Conservation (phyloP, 2,888 invertebrate genomes). For the Philonicus albiceps region DNA sequence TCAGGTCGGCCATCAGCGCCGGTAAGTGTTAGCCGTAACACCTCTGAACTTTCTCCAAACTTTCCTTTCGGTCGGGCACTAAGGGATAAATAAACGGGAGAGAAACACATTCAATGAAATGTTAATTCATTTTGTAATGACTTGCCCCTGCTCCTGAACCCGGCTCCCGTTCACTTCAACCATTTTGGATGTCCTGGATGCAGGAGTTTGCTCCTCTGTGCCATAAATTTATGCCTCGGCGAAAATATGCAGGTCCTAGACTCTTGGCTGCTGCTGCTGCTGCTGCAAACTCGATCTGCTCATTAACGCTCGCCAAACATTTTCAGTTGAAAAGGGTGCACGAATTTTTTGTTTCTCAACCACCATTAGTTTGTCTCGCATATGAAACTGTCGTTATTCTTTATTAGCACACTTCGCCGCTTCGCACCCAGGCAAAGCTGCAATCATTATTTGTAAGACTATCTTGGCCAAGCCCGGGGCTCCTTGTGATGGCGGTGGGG, state of each 20-base stretch:
- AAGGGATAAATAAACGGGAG: constrained; percentile 23
- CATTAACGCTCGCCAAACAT: background rate
- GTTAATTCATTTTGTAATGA: constrained; percentile 27
- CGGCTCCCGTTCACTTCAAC: too few species aligned
- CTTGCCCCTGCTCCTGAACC: background rate
- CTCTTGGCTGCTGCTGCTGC: background rate
- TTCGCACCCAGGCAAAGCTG: background rate
- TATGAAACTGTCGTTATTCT: background rate
- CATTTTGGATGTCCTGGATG: background rate
- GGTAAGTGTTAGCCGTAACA: constrained; percentile 26
- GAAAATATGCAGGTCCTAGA: background rate
- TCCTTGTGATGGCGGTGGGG: background rate
- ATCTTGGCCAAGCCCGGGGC: background rate
- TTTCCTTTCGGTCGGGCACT: background rate
- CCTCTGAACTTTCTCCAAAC: constrained; percentile 3
- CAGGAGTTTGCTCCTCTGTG: background rate
- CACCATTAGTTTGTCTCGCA: background rate
- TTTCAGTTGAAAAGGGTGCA: background rate
- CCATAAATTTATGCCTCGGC: background rate
- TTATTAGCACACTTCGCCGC: background rate
- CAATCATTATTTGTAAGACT: background rate
- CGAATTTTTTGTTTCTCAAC: background rate
- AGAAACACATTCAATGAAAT: constrained; percentile 19
- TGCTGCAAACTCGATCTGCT: background rate
- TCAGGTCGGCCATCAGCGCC: constrained; percentile 25